Percentiles rank a stretch among this genome's conserved stretches.
Conservation (phyloP, 1,140 invertebrate genomes). For the Bombus confusus region DNA sequence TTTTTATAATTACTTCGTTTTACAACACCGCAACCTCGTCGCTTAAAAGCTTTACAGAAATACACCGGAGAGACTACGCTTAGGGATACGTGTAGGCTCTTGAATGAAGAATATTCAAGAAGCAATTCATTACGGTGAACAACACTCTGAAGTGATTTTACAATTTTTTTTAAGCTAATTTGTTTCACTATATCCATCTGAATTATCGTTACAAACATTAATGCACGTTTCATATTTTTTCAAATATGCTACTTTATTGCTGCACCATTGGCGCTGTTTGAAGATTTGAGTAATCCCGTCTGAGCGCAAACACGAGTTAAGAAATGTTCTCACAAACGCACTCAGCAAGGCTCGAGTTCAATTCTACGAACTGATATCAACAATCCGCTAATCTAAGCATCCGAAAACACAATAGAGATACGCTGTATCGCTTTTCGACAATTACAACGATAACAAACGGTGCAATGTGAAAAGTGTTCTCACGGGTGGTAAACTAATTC, state of each 20-base stretch:
- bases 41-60: neutral
- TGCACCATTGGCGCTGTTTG: neutral
- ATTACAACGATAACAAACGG: neutral
- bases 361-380: constrained; percentile 13
- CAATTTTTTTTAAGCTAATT: too few species aligned
- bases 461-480: neutral
- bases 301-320: neutral
- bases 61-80: neutral
- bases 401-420: neutral
- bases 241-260: neutral
- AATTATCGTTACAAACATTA: too few species aligned
- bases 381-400: neutral
- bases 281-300: neutral
- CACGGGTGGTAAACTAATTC: neutral
- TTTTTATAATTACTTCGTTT: too few species aligned
- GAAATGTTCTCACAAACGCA: neutral
- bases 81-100: neutral
- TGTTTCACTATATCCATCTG: too few species aligned
- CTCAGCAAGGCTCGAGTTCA: neutral
- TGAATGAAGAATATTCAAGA: neutral
- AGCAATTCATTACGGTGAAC: neutral
- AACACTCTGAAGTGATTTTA: neutral
- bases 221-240: too few species aligned
- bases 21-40: too few species aligned
- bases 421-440: neutral